phyloP scores from a whole-genome alignment of 2,888 invertebrate genomes.

The Cephus pulcher region DNA sequence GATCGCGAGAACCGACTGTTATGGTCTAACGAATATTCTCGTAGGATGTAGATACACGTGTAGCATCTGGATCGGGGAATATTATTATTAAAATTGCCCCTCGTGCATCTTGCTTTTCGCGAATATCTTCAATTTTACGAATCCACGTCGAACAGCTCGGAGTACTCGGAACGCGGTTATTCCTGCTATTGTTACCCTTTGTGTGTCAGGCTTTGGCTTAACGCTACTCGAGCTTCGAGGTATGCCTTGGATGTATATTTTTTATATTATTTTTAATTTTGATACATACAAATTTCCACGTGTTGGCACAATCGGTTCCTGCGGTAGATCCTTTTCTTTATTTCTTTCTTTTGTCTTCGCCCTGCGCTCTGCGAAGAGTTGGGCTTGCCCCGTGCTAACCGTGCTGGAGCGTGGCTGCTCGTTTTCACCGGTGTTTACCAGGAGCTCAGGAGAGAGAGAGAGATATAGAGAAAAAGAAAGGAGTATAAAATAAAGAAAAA shows the following conservation, averaged over 20 bases:
- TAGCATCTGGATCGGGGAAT: no score
- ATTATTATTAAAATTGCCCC: no score
- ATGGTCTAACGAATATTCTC: background rate
- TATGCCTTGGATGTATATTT: background rate
- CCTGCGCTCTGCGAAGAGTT: slow-evolving; percentile 4
- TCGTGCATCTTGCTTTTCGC: background rate
- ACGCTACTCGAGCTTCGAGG: background rate
- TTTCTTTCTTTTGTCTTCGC: slow-evolving; percentile 5
- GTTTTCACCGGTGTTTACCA: background rate
- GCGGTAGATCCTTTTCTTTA: slow-evolving; percentile 17
- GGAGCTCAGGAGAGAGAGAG: background rate
- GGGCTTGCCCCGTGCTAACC: background rate
- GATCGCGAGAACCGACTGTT: background rate
- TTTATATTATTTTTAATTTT: background rate
- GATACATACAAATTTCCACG: background rate
- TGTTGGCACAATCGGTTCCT: slow-evolving; percentile 13
- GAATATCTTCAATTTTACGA: background rate
- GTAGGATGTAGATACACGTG: background rate
- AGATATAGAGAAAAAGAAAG: background rate
- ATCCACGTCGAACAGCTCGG: no score
- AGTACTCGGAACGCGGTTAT: no score
- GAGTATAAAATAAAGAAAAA: background rate
- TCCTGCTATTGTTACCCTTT: background rate
- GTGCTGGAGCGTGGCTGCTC: background rate
- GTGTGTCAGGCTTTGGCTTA: background rate